Evolutionary conservation across 2,888 invertebrate genomes (phyloP), one percentile per base, ranked within the genome.

Genomic region (Argynnis bischoffii): DNA sequence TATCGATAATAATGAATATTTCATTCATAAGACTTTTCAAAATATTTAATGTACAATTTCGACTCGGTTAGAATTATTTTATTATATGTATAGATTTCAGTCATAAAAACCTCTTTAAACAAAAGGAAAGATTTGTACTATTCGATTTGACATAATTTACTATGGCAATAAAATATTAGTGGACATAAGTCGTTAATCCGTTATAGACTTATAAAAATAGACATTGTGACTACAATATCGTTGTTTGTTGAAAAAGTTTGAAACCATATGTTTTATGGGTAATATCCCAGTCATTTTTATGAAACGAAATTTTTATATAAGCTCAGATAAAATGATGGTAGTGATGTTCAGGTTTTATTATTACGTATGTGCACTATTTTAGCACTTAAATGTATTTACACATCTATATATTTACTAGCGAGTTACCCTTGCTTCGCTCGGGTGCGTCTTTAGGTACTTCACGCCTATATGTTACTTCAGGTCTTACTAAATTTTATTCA

Each of bases 191-290:
- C 59, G 48, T 59, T 59, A 59, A 59, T 59, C 47, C 59, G 48
- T 59, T 59, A 59, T 59, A 48, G 47, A 31, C 48, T 48, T 51
- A 14, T 41, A 47, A 51, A 51, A 41, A 61, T 35, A 6, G 50
- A 61, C 61, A 61, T 41, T 61, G 61, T 61, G 53, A 61, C 61
- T 61, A 61, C 61, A 61, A 61, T 61, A 61, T 61, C 15, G 41
- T 18, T 53, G 53, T 51, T 41, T 53, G 53, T 41, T 61, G 41
- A 61, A 61, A 61, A 61, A 60, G 13, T 31, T 26, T 6, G 48
- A 18, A 61, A 18, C 61, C 61, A 51, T 61, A 61, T 61, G 51
- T 8, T 61, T 61, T 61, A 61, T 35, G 61, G 41, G 53, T 61
- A 35, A 53, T 50, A 51, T 50, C 18, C 18, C 61, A 41, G 51